Base-by-base conservation (phyloP, 1,140 invertebrate species). In the Samia ricini region DNA sequence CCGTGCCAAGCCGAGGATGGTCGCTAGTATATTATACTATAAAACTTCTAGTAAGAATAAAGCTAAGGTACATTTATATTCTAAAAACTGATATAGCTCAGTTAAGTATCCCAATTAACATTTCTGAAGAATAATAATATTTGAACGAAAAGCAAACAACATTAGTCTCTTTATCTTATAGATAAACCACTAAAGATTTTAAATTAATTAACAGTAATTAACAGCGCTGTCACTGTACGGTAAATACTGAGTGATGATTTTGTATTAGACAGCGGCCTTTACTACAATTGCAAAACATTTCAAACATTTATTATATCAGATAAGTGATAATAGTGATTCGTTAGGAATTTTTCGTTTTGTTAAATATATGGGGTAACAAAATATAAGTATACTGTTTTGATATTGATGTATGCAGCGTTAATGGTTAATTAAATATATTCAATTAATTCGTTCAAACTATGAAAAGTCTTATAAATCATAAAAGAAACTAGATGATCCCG, bases 201-300 rank as follows among this genome's bases (percentile, higher is more conserved):
- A 42, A 42, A 42, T 42, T 42, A 42, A 42, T 42, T 42, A 42
- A 42, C n/a, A 42, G 33, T 42, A 42, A 42, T 42, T 42, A 42
- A 42, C 33, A 12, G n/a, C 8, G 33, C 33, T 42, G n/a, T 42
- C 33, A 15, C 1, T 15, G 33, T 15, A 42, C 33, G 33, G 33
- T 42, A 42, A 42, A 12, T 10, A 42, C 33, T 15, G 15, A 42
- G 7, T 42, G 33, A 15, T 42, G 33, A 42, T 42, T 42, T 42
- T 42, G 33, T 42, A 42, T 42, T 42, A 5, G 33, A 42, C 7
- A 42, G 33, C n/a, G 8, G 8, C 12, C 33, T 10, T 29, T 29
- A 15, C 3, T 8, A 42, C 33, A 15, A 42, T 15, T 42, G 15
- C 4, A 42, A 15, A 42, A 42, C n/a, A n/a, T n/a, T n/a, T 42